Evolutionary conservation across 1,140 invertebrate species (phyloP), one percentile per base, ranked within the genome.

Genomic region (Lepidurus apus): DNA sequence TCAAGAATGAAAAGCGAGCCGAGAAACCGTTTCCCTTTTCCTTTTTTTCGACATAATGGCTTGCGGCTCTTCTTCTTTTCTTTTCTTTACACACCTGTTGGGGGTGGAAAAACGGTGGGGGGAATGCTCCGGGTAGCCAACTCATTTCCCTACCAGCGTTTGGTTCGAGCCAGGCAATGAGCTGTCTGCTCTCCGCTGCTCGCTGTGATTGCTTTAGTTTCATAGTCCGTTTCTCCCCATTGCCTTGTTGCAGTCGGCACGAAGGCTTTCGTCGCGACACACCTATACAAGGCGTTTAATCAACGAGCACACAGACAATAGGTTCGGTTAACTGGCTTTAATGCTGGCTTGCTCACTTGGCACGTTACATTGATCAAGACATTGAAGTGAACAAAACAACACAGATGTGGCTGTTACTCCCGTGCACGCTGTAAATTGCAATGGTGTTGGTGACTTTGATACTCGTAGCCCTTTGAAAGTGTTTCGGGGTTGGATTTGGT

Each of bases 61-160:
- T 65, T 65, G 53, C 53, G 53, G 53, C 53, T 13, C 53, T 65
- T 13, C 13, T n/a, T 21, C 21, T 65, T 7, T n/a, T n/a, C 0
- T n/a, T 9, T 17, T 65, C 45, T 21, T 5, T 13, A 65, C 53
- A 65, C 53, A 65, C 53, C 53, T 65, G 53, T 65, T 65, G 53
- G n/a, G 45, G 53, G 53, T 65, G 53, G 53, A 13, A 65, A 65
- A 65, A 7, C 13, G 17, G 53, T n/a, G 17, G 13, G 53, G 53
- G 13, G 53, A 65, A 13, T 13, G 53, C 53, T 65, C 34, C 34
- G 34, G 34, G 53, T 47, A 47, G 34, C 34, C 53, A 7, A 65
- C 45, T n/a, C 53, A 65, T 65, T 65, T 65, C 53, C 53, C 53
- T 65, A 65, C 3, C 53, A 65, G 53, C 53, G 53, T 65, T 65